Evolutionary conservation across 92 coral and sea anemone species (phyloP).

Genomic region (Phenganax subtilis): DNA sequence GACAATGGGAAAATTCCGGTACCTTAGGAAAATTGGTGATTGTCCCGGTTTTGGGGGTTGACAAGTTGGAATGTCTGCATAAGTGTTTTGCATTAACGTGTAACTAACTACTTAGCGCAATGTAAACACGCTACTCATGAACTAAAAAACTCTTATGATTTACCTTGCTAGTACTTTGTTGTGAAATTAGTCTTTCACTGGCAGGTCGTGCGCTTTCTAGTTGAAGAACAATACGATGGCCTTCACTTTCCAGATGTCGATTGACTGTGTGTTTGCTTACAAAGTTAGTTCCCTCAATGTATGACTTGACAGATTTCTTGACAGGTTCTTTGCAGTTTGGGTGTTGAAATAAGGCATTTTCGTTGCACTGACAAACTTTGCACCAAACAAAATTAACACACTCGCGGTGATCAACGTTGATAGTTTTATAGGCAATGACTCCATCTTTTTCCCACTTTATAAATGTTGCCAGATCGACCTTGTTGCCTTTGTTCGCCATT

Average conservation of each 20-base stretch:
- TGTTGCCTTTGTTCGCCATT: constrained; percentile 18
- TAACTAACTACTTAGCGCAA: too few species aligned
- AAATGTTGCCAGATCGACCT: constrained; percentile 21
- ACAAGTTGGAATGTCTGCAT: too few species aligned
- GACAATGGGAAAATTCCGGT: too few species aligned
- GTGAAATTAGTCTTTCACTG: constrained; percentile 2
- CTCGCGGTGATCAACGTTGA: constrained; percentile 18
- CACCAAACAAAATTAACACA: constrained; percentile 27
- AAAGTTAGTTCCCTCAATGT: constrained; percentile 15
- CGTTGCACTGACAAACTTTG: constrained; percentile 7
- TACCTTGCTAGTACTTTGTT: constrained; percentile 1
- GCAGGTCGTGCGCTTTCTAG: constrained; percentile 2
- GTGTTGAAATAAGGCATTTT: constrained; percentile 1
- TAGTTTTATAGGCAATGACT: constrained; percentile 22
- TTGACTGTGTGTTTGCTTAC: constrained; percentile 21
- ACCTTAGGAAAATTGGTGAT: too few species aligned
- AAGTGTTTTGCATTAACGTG: too few species aligned
- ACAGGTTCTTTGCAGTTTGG: constrained; percentile 8
- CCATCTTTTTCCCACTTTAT: constrained; percentile 29
- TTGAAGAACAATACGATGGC: constrained; percentile 18
- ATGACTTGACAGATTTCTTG: not conserved
- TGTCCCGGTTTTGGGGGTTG: too few species aligned
- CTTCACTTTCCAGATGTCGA: constrained; percentile 29
- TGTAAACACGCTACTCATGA: too few species aligned
- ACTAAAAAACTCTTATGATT: not conserved